Conservation (phyloP, 2,888 invertebrate species). For the Trachelus iudaicus region DNA sequence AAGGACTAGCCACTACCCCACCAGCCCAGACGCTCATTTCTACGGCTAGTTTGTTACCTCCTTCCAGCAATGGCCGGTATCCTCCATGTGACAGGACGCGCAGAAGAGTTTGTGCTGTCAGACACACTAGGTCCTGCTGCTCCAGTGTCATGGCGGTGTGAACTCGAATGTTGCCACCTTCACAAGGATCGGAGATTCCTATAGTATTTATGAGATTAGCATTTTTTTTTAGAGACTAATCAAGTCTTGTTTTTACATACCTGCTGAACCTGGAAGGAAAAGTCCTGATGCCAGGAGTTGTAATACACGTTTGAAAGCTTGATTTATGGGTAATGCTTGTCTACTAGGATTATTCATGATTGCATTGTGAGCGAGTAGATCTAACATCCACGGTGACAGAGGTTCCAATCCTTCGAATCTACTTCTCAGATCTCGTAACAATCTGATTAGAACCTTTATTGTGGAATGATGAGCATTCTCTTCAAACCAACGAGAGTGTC, state of each 20-base stretch:
- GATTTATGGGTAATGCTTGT: slow-evolving; percentile 91
- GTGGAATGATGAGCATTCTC: slow-evolving; percentile 97
- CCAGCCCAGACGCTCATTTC: slow-evolving; percentile 98
- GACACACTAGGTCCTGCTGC: slow-evolving; percentile 92
- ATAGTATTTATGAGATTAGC: slow-evolving; percentile 14
- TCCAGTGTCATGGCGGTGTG: slow-evolving; percentile 91
- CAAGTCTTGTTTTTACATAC: slow-evolving; percentile 51
- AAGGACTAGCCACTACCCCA: slow-evolving; percentile 89
- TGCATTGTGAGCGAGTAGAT: slow-evolving; percentile 94
- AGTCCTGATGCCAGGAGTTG: slow-evolving; percentile 93
- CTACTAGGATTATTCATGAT: slow-evolving; percentile 96
- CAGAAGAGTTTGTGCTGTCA: slow-evolving; percentile 92
- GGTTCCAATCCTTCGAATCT: slow-evolving; percentile 92
- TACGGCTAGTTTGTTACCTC: slow-evolving; percentile 75
- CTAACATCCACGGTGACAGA: slow-evolving; percentile 96
- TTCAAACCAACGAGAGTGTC: slow-evolving; percentile 98
- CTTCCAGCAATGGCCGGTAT: slow-evolving; percentile 87
- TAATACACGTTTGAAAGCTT: slow-evolving; percentile 87
- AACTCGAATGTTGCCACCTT: slow-evolving; percentile 87
- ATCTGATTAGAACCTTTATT: slow-evolving; percentile 92
- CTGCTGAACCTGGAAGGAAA: slow-evolving; percentile 93
- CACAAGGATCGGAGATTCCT: slow-evolving; percentile 92
- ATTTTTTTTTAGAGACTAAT: neutral
- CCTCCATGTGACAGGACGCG: slow-evolving; percentile 94
- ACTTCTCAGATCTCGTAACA: slow-evolving; percentile 90